A percentile compares a stretch with the other conserved stretches of the same genome.
These are phyloP conservation scores for Callipepla squamata DNA, from an alignment of 2,113 vertebrate species.

Conservation along the genomic window DNA sequence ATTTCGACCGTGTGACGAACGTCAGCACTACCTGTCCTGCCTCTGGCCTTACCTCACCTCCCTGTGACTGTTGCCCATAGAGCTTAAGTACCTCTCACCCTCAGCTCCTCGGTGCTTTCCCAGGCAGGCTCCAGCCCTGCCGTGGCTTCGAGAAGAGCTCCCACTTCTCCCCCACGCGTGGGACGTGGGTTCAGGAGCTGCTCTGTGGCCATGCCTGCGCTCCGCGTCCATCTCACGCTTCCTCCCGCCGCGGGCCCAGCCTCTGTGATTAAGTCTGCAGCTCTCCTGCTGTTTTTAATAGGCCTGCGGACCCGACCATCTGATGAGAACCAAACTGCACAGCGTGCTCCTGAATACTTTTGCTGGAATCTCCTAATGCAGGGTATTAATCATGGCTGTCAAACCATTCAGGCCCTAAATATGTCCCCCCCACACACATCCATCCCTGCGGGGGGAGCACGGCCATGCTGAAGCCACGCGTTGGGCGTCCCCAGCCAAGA, in stretches of 20 bases:
- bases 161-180: too few relatives aligned
- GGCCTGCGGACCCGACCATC: slow-evolving; percentile 78
- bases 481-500: background rate
- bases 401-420: slow-evolving; percentile 76
- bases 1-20: background rate
- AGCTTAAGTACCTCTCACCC: background rate
- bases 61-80: background rate
- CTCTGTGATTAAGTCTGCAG: slow-evolving; percentile 84
- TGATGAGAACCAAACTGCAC: slow-evolving; percentile 78
- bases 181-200: background rate
- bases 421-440: slow-evolving; percentile 78
- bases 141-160: background rate
- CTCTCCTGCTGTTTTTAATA: slow-evolving; percentile 84
- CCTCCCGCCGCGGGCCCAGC: slow-evolving; percentile 73
- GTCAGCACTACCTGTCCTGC: background rate
- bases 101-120: background rate
- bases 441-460: slow-evolving; percentile 58
- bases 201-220: background rate
- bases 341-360: slow-evolving; percentile 78
- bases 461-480: slow-evolving; percentile 64
- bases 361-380: slow-evolving; percentile 88
- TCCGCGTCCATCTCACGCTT: slow-evolving; percentile 40
- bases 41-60: background rate
- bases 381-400: slow-evolving; percentile 88
- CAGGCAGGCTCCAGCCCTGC: fast-evolving